Evolutionary conservation across 2,113 vertebrate species (phyloP).

Genomic region (Ardeotis arabs): DNA sequence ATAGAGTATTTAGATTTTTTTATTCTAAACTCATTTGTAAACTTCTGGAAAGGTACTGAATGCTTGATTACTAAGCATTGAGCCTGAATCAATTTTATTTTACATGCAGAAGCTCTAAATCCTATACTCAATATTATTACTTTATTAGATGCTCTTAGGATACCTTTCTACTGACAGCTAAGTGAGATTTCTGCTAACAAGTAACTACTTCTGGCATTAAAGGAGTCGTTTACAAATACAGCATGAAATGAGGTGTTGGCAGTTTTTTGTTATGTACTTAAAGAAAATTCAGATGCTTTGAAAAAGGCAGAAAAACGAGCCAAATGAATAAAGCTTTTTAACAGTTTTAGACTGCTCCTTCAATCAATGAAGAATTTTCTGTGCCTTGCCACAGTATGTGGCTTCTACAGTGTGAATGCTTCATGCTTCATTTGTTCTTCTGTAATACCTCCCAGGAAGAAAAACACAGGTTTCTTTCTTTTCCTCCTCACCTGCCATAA

Average conservation of each 20-base stretch:
- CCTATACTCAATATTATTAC: background rate
- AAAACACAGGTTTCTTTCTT: background rate
- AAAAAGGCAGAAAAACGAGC: background rate
- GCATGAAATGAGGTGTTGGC: slow-evolving; percentile 11
- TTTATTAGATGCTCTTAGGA: slow-evolving; percentile 40
- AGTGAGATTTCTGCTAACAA: slow-evolving; percentile 36
- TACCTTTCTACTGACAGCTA: slow-evolving; percentile 31
- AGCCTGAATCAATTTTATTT: background rate
- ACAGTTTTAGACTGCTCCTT: background rate
- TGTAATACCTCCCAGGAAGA: background rate
- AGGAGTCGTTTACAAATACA: slow-evolving; percentile 34
- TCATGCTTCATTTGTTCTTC: slow-evolving; percentile 33
- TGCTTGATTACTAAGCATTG: background rate
- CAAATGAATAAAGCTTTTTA: slow-evolving; percentile 27
- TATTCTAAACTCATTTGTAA: background rate
- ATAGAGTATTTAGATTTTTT: background rate
- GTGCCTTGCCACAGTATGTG: slow-evolving; percentile 44
- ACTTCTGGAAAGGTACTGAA: background rate
- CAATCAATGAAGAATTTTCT: slow-evolving; percentile 43
- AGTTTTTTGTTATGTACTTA: slow-evolving; percentile 3
- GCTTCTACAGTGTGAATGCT: slow-evolving; percentile 10
- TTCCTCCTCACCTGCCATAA: background rate
- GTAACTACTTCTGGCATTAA: slow-evolving; percentile 18
- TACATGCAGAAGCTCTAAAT: background rate
- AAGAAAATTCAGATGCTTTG: slow-evolving; percentile 22